Evolutionary conservation across 2,797 vertebrate species (phyloP), one percentile per base, ranked within the genome.

Genomic region (Catostomus latipinnis): DNA sequence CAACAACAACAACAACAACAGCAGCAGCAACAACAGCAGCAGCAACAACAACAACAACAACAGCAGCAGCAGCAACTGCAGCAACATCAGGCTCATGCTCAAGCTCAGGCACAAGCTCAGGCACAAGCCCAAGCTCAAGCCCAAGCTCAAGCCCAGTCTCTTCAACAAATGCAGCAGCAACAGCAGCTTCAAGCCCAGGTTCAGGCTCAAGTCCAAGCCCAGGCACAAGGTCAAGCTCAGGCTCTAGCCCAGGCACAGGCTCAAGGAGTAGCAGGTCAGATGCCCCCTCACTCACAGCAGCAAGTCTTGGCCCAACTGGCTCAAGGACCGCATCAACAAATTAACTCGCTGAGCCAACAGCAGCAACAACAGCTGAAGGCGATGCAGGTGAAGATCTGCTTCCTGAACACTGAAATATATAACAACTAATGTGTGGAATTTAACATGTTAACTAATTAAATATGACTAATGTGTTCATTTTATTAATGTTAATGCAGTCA

Each of bases 361-460:
- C 95, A 93, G 12, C 94, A 95, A 10, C 34, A 34, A 34, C 90
- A 96, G 52, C 92, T 95, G 58, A 87, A 87, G 83, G 95, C 93
- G 76, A 90, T 96, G 80, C 96, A 96, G 94, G 96, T 96, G 87
- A 92, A 86, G 7, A 62, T 69, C 43, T 1, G 9, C 14, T 71
- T 6, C 56, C 8, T 4, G 9, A 53, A 54, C 48, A 68, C 34
- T 34, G 34, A 34, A 34, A 34, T 34, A 34, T 34, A 34, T 34
- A 34, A 34, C 34, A 34, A 34, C 34, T 34, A 34, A 34, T 34
- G 3, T 34, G 34, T 34, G 34, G 34, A 34, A 34, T 34, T 34
- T 34, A 34, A 34, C 34, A 34, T 34, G 34, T 34, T 34, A 34
- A 34, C 34, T 34, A 34, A 34, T 34, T 34, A 34, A 34, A 34